Evolutionary conservation across 2,888 invertebrate genomes (phyloP), one percentile per base, ranked within the genome.

Genomic region (Girardia tigrina): DNA sequence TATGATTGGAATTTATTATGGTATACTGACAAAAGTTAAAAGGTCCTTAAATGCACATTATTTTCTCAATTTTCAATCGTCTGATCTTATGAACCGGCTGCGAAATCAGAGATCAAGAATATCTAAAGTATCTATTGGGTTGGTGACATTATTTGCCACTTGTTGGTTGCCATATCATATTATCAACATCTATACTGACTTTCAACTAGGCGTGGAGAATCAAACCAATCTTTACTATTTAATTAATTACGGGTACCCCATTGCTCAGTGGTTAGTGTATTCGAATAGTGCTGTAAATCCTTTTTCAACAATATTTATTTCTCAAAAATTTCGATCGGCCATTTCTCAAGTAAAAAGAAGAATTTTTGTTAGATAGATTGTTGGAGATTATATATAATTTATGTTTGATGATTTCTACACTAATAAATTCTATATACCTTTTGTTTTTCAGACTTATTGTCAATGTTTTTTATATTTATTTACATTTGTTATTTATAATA

Each of bases 181-280:
- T 56, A n/a, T 56, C 56, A 56, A 56, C n/a, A 56, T 56, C 23
- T 56, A 56, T 56, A n/a, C 56, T 20, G 56, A 56, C n/a, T 56
- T 56, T 23, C 56, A 56, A 8, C 23, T 16, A 8, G 2, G 23
- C n/a, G n/a, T 12, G n/a, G 56, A 56, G 23, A 16, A 56, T 16
- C 56, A 56, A n/a, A 56, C 56, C n/a, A 56, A 56, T 20, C 20
- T 56, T 16, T 56, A 56, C 23, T 56, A 56, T n/a, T 16, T 56
- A n/a, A 56, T 56, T 20, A 56, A 56, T 56, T 56, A 56, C n/a
- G 56, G 56, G n/a, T 56, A 56, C 23, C 56, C 56, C 4, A 56
- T 56, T 16, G 56, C 23, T n/a, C 56, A 56, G n/a, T 56, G 56
- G 56, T n/a, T 56, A 2, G 56, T 56, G 4, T 56, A 56, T 56